Conservation (phyloP, 2,113 vertebrate species). For the Melozone crissalis region DNA sequence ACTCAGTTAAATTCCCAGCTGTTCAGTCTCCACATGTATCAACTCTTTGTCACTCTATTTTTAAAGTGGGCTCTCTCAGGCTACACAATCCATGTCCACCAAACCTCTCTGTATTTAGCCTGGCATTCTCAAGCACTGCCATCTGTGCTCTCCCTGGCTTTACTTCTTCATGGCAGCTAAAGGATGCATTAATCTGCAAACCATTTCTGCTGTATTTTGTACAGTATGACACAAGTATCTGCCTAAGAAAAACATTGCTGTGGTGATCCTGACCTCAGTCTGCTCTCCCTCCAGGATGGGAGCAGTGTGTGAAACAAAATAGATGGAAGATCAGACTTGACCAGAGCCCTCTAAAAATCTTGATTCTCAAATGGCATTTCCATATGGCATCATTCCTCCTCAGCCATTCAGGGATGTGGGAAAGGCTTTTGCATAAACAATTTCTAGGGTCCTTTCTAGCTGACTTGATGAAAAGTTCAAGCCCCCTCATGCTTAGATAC, state of each 20-base stretch:
- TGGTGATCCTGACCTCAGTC: not conserved
- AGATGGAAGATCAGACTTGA: not conserved
- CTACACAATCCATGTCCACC: not conserved
- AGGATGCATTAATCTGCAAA: not conserved
- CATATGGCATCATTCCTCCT: accelerated
- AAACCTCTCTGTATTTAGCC: not conserved
- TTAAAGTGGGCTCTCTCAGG: not conserved
- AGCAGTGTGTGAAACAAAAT: not conserved
- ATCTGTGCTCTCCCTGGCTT: not conserved
- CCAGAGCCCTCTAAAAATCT: not conserved
- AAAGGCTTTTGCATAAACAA: not conserved
- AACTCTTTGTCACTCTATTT: not conserved
- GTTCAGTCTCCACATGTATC: not conserved
- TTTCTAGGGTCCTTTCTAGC: not conserved
- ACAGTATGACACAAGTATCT: not conserved
- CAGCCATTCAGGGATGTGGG: not conserved
- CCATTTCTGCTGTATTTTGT: not conserved
- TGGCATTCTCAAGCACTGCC: not conserved
- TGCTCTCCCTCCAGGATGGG: not conserved
- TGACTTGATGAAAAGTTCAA: not conserved
- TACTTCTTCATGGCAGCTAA: not conserved
- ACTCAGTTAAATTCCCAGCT: not conserved
- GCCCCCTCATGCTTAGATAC: not conserved
- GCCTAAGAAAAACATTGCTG: not conserved
- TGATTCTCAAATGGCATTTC: accelerated